Conservation (phyloP, 1,140 invertebrate genomes). For the Nixonia krombeini region DNA sequence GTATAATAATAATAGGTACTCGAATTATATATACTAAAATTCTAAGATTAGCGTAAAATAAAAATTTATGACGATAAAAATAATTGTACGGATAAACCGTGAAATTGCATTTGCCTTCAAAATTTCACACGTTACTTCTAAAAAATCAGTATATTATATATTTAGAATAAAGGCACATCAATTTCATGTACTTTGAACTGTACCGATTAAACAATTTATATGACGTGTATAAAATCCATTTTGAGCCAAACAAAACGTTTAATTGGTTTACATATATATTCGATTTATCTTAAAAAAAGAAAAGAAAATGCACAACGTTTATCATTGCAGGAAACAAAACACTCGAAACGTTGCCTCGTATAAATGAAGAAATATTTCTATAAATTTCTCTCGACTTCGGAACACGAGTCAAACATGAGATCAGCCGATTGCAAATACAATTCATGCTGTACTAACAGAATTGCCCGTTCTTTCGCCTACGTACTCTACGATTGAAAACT, state of each 20-base stretch:
- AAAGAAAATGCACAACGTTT: too few species aligned
- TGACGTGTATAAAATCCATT: too few species aligned
- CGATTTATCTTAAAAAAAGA: background rate
- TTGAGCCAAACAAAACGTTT: too few species aligned
- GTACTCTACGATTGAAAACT: slow-evolving; percentile 12
- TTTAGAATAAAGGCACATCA: too few species aligned
- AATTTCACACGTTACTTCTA: background rate
- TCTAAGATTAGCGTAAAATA: slow-evolving; percentile 24
- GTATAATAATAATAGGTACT: slow-evolving; percentile 40
- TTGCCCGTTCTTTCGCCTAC: slow-evolving; percentile 19
- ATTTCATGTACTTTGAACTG: too few species aligned
- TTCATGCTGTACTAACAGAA: slow-evolving; percentile 32
- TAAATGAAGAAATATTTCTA: background rate
- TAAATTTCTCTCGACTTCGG: slow-evolving; percentile 2
- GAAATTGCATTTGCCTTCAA: slow-evolving; percentile 26
- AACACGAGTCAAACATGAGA: slow-evolving; percentile 37
- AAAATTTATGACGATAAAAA: slow-evolving; percentile 18
- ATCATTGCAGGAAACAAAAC: too few species aligned
- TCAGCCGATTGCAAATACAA: slow-evolving; percentile 53
- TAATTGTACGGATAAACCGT: slow-evolving; percentile 7
- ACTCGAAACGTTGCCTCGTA: too few species aligned
- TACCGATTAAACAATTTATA: too few species aligned
- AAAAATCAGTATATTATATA: background rate
- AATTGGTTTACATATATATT: too few species aligned
- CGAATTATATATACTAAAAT: slow-evolving; percentile 21